These are phyloP conservation scores for zebrafish (Danio rerio) DNA, from an alignment of 2,113 vertebrate species.

Conservation along the genomic window GRCz12tu NC_133182.1:71889501-71890000, in stretches of 20 bases:
- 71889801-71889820: slow-evolving; percentile 35
- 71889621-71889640: too few relatives aligned
- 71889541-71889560: too few relatives aligned
- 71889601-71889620: too few relatives aligned
- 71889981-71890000: slow-evolving; percentile 39
- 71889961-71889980: slow-evolving; percentile 45
- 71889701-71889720: not conserved
- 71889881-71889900: slow-evolving; percentile 28
- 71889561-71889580: too few relatives aligned
- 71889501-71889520: too few relatives aligned
- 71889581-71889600: too few relatives aligned
- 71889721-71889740: not conserved
- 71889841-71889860: slow-evolving; percentile 14
- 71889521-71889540: too few relatives aligned
- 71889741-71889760: not conserved
- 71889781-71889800: slow-evolving; percentile 36
- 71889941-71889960: slow-evolving; percentile 46
- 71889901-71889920: slow-evolving; percentile 27
- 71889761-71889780: not conserved
- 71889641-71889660: too few relatives aligned
- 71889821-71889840: slow-evolving; percentile 35
- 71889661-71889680: too few relatives aligned
- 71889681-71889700: too few relatives aligned
- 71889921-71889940: slow-evolving; percentile 46
- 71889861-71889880: slow-evolving; percentile 10